phyloP scores from a whole-genome alignment of 2,888 invertebrate species.

The Phaedon cochleariae region DNA sequence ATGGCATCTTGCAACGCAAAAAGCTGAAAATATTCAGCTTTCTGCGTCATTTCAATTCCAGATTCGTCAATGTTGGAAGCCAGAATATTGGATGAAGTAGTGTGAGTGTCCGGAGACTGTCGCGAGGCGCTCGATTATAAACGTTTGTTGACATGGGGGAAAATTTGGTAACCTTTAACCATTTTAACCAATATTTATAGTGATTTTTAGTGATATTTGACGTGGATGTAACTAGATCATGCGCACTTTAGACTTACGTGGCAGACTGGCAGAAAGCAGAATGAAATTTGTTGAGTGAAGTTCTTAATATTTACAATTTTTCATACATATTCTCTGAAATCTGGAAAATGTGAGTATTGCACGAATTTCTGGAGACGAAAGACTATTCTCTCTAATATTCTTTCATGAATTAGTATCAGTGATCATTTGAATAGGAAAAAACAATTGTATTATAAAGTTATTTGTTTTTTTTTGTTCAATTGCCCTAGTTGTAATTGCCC shows the following conservation, averaged over 20 bases:
- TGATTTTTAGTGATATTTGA: slow-evolving; percentile 54
- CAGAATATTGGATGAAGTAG: too few relatives aligned
- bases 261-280: slow-evolving; percentile 61
- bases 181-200: slow-evolving; percentile 50
- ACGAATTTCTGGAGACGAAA: neutral
- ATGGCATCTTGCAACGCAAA: too few relatives aligned
- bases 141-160: slow-evolving; percentile 31
- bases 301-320: slow-evolving; percentile 50
- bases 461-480: too few relatives aligned
- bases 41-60: too few relatives aligned
- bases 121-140: too few relatives aligned
- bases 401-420: too few relatives aligned
- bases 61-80: too few relatives aligned
- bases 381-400: too few relatives aligned
- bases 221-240: slow-evolving; percentile 64
- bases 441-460: too few relatives aligned
- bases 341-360: slow-evolving; percentile 1
- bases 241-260: slow-evolving; percentile 70
- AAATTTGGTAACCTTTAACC: neutral
- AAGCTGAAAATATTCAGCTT: too few relatives aligned
- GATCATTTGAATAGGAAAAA: too few relatives aligned
- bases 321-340: slow-evolving; percentile 34
- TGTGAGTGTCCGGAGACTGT: too few relatives aligned
- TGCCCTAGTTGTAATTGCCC: neutral
- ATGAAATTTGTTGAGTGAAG: slow-evolving; percentile 43